phyloP scores from a whole-genome alignment of 2,797 vertebrate species.

The Danio albolineatus region DNA sequence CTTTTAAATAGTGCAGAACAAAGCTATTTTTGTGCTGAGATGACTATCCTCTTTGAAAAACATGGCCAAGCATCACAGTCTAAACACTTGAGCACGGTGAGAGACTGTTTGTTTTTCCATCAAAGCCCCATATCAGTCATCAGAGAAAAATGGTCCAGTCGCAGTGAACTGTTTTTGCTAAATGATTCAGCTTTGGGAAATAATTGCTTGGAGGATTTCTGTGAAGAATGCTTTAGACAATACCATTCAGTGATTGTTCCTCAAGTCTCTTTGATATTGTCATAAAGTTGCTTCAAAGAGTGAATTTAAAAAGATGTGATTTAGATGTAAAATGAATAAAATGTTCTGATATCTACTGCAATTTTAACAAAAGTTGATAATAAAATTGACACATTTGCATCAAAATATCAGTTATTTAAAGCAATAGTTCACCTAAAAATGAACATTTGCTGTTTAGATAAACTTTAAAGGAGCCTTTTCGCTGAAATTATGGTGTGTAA shows the following conservation, averaged over 20 bases:
- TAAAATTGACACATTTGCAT: no score
- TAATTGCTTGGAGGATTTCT: constrained; percentile 7
- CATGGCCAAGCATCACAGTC: constrained; percentile 31
- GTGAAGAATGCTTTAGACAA: background rate
- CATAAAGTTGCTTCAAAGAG: background rate
- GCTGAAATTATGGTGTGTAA: no score
- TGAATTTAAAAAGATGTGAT: background rate
- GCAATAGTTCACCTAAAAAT: no score
- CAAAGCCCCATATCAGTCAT: constrained; percentile 16
- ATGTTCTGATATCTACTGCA: background rate
- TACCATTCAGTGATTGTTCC: background rate
- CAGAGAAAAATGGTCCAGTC: background rate
- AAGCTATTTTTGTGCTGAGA: constrained; percentile 25
- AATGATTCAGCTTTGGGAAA: constrained; percentile 12
- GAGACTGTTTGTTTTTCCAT: constrained; percentile 16
- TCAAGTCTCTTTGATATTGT: background rate
- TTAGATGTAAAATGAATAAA: background rate
- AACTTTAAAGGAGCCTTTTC: no score
- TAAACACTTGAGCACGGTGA: background rate
- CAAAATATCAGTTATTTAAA: no score
- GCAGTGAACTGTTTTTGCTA: constrained; percentile 13
- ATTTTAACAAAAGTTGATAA: no score
- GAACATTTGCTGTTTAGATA: no score
- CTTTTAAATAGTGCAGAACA: constrained; percentile 49
- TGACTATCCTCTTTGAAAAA: constrained; percentile 42